Evolutionary conservation across 1,140 invertebrate genomes (phyloP), one percentile per base, ranked within the genome.

Genomic region (Gonioctena quinquepunctata): DNA sequence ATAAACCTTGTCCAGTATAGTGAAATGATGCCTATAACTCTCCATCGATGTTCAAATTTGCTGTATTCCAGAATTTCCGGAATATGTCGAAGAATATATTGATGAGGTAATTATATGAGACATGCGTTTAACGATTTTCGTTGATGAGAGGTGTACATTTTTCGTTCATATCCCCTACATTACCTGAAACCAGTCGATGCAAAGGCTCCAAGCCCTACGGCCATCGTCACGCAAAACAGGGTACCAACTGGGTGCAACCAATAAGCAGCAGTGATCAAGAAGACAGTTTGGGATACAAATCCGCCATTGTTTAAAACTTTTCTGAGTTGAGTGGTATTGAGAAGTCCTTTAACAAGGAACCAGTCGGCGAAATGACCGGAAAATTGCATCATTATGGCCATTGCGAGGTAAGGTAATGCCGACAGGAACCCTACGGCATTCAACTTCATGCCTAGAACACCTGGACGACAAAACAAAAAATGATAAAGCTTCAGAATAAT

Each of bases 141-240:
- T 8, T 42, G 7, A 8, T n/a, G n/a, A n/a, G n/a, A n/a, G n/a
- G n/a, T 8, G n/a, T 8, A 0, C 1, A 8, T n/a, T n/a, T n/a
- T n/a, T n/a, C n/a, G n/a, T n/a, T n/a, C n/a, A n/a, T n/a, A n/a
- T n/a, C n/a, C n/a, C n/a, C n/a, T n/a, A n/a, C n/a, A n/a, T 69
- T 84, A 93, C 92, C 91, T 91, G 81, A 93, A 96, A 60, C 93
- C 95, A 16, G 93, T 90, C 92, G 93, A 95, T 4, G 94, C 92
- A 81, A 96, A 95, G 0, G 94, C 95, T 28, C 94, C 94, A 8
- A 96, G 85, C 0, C 94, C 94, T 5, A 96, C 93, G 18, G 95
- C 94, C 63, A 95, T 87, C 0, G 92, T 94, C 4, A 97, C 85
- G 80, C 89, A 95, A 1, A 89, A 84, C 7, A 96, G 87, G 25